phyloP scores from a whole-genome alignment of 37 sponge, comb jelly and placozoan species.

The Eunapius fragilis region DNA sequence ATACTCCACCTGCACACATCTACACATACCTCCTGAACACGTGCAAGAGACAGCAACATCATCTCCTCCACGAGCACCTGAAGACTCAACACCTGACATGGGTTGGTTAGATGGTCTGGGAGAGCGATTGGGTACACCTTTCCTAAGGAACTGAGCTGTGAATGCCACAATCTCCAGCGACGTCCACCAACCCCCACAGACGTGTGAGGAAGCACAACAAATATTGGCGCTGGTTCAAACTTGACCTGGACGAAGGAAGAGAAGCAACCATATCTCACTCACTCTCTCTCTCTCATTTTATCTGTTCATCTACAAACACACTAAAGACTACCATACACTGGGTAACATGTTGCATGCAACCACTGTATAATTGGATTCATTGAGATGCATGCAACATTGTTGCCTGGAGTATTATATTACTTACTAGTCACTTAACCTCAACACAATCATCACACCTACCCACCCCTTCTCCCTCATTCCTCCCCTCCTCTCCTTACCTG shows the following conservation, averaged over 20 bases:
- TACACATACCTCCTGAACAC: conserved; percentile 71
- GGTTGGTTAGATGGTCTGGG: conserved; percentile 46
- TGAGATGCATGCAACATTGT: no score
- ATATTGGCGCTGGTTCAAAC: conserved; percentile 64
- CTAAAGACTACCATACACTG: no score
- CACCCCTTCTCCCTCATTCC: background rate
- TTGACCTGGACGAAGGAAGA: conserved; percentile 27
- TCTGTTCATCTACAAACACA: no score
- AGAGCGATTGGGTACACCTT: conserved; percentile 68
- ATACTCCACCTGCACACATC: no score
- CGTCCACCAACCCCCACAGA: conserved; percentile 55
- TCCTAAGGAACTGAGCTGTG: conserved; percentile 63
- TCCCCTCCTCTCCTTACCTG: conserved; percentile 45
- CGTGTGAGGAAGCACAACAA: conserved; percentile 71
- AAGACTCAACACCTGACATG: conserved; percentile 12
- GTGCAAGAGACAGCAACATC: conserved; percentile 20
- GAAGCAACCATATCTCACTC: no score
- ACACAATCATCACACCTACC: background rate
- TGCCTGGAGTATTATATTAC: no score
- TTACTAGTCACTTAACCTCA: background rate
- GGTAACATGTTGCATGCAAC: no score
- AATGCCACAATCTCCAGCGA: conserved; percentile 69
- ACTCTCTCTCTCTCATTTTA: no score
- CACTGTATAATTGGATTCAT: no score
- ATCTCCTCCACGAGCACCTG: conserved; percentile 40